Conservation (phyloP, 2,888 invertebrate species). For the Helobdella robusta region DNA sequence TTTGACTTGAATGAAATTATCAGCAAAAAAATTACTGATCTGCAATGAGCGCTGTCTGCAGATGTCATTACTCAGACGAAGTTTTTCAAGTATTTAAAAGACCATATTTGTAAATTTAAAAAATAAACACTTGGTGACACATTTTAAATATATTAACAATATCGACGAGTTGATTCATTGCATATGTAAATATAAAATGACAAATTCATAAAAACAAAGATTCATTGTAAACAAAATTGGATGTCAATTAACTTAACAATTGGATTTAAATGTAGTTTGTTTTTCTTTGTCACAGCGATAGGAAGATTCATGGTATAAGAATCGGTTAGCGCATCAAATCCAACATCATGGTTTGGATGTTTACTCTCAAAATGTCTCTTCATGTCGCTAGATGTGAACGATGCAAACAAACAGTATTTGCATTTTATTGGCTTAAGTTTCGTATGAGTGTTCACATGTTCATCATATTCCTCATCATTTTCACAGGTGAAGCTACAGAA, state of each 20-base stretch:
- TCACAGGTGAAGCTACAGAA: conserved; percentile 26
- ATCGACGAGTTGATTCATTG: no score
- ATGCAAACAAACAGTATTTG: conserved; percentile 20
- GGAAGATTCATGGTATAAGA: conserved; percentile 26
- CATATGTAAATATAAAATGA: no score
- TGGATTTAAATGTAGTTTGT: conserved; percentile 20
- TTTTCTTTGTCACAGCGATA: background rate
- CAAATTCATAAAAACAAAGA: no score
- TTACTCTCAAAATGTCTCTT: conserved; percentile 1
- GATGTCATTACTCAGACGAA: no score
- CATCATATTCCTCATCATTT: conserved; percentile 19
- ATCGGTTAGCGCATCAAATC: background rate
- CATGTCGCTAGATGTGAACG: conserved; percentile 20
- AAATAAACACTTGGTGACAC: no score
- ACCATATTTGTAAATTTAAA: no score
- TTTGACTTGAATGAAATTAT: no score
- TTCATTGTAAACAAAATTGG: background rate
- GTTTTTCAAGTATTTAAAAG: no score
- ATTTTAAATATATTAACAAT: no score
- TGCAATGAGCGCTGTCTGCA: no score
- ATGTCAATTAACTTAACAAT: conserved; percentile 25
- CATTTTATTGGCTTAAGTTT: conserved; percentile 15
- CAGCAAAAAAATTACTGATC: no score
- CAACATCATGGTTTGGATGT: conserved; percentile 14
- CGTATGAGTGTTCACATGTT: conserved; percentile 25